Percentiles rank a stretch among this genome's conserved stretches.
These are phyloP conservation scores for Hapalemur alaotrensis DNA, from an alignment of 2,797 vertebrate species.

Conservation along the genomic window DNA sequence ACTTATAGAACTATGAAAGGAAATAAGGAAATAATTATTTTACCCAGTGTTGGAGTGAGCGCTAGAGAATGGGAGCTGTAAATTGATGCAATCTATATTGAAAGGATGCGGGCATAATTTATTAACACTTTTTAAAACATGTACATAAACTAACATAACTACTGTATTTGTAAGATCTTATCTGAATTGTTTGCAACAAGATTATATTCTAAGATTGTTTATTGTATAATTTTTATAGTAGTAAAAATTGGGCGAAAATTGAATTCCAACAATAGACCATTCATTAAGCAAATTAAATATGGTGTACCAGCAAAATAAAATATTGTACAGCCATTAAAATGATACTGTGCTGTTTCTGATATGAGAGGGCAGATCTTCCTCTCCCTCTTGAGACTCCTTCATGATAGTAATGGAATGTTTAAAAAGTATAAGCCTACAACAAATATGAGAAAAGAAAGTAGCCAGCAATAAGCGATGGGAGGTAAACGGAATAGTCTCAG, in stretches of 20 bases:
- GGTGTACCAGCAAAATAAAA: background rate
- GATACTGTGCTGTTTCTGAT: background rate
- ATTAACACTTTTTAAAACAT: background rate
- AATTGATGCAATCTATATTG: background rate
- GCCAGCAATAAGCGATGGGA: background rate
- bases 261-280: background rate
- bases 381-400: background rate
- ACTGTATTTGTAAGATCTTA: background rate
- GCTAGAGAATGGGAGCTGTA: background rate
- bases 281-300: constrained; percentile 10
- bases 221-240: background rate
- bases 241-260: background rate
- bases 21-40: constrained; percentile 33
- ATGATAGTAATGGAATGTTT: background rate
- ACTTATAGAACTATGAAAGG: background rate
- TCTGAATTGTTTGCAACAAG: constrained; percentile 11
- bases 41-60: background rate
- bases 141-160: background rate
- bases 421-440: background rate
- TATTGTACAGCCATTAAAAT: background rate
- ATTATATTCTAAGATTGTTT: background rate
- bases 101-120: background rate
- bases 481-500: background rate
- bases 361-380: background rate
- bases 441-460: background rate